Evolutionary conservation across 2,113 vertebrate genomes (phyloP), one percentile per base, ranked within the genome.

Genomic region (Lipophrys pholis): DNA sequence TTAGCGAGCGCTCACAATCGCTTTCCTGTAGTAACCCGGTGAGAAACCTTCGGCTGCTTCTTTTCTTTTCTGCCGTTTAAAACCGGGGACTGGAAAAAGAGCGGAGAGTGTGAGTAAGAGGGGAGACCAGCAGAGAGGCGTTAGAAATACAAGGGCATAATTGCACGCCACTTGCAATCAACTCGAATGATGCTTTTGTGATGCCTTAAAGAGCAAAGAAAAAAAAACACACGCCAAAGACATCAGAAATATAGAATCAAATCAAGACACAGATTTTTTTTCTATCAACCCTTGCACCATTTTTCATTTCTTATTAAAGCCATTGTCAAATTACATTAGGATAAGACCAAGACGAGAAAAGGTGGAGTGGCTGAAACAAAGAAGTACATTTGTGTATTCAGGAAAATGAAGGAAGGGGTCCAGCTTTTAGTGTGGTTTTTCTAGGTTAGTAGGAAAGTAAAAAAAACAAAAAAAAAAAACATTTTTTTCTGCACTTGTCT

Each of bases 1-100:
- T 81, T 69, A 70, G 53, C 50, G 49, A 86, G 81, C 3, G 66
- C 73, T 87, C 63, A 84, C 89, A 86, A 84, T 90, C 61, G 57
- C 60, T 80, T 78, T 76, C 51, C 73, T 90, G 83, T 86, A 69
- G 85, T 62, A 71, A 67, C 71, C 75, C 81, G 75, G 73, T 14
- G 36, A 73, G 68, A 67, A 67, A 83, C 64, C 53, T 40, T 67
- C 38, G 38, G 46, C 35, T 50, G 38, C 67, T 80, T 82, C 56
- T 76, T 85, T 84, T 73, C 76, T 76, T 58, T 73, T 46, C 17
- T 0, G 51, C 17, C 11, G 8, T 77, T 78, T 77, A 64, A 52
- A 83, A 83, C 40, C 1, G 21, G 0, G 61, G 66, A 40, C 40
- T 50, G 83, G 72, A 77, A 83, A 84, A 81, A 77, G 16, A 43